Conservation (phyloP, 2,888 invertebrate species). For the Apoderus coryli region DNA sequence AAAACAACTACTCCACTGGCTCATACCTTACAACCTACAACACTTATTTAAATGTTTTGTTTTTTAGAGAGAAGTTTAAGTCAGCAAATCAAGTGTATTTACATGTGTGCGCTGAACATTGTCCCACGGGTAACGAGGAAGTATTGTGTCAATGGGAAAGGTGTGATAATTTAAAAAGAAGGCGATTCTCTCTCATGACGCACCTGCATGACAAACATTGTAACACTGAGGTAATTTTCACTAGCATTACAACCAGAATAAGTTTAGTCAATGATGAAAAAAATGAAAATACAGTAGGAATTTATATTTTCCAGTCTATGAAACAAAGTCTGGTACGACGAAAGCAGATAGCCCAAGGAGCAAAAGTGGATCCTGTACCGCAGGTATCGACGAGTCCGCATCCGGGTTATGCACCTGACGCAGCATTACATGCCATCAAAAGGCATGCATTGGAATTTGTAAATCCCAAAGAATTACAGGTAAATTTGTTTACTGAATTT, state of each 20-base stretch:
- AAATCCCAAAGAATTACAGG: conserved; percentile 80
- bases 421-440: conserved; percentile 92
- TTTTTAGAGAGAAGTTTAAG: no score
- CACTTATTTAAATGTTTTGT: no score
- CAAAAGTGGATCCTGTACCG: conserved; percentile 39
- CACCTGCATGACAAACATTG: conserved; percentile 94
- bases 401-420: conserved; percentile 88
- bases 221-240: conserved; percentile 56
- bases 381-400: conserved; percentile 34
- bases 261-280: background rate
- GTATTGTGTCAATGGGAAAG: conserved; percentile 81
- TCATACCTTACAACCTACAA: no score
- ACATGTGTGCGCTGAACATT: conserved; percentile 77
- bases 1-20: no score
- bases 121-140: conserved; percentile 54
- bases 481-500: no score
- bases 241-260: no score
- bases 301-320: conserved; percentile 29
- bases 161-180: conserved; percentile 79
- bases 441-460: conserved; percentile 85
- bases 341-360: conserved; percentile 40
- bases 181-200: conserved; percentile 90
- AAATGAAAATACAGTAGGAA: background rate
- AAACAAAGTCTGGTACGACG: conserved; percentile 51
- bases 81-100: conserved; percentile 68